Base-by-base conservation (phyloP, 23 tunicate species). In the Styela clava region DNA sequence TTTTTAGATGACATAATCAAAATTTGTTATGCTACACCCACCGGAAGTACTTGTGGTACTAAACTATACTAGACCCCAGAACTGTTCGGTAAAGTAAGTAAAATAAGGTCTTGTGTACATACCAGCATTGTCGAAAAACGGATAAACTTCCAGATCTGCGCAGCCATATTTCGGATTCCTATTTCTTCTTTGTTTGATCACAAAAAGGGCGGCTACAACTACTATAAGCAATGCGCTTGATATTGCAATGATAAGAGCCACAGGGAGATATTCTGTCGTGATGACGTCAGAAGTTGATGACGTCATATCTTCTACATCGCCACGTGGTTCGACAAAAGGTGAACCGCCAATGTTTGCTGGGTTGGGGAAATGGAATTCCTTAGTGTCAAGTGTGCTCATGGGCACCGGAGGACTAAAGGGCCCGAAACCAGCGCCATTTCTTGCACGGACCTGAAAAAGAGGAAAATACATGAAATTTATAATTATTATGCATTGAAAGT, bases 401-500 rank as follows among this genome's bases (percentile, higher is more conserved):
- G 86, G 51, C 16, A 84, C 68, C 26, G 86, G 36, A 19, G 63
- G 52, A 52, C 94, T 84, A 72, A 29, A 93, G 1, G 98, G 98
- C 2, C 98, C 94, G 73, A 52, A 88, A 1, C 98, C 98, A 26
- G 94, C 89, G 34, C 61, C 62, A 44, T 91, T 93, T 16, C 86
- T 85, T n/a, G 98, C 98, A 9, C 98, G 94, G 2, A 93, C 94
- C 98, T 93, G 36, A 67, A 78, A 18, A 20, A 56, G 63, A 56
- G 20, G 20, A 20, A 56, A 31, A 68, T 16, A 24, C 9, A 31
- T 24, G 73, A 68, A 21, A 18, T 16, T 68, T 68, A 16, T 24
- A 68, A 31, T 68, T 61, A 61, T 19, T 61, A 19, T 61, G 64
- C 64, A 19, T 21, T 61, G 21, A 61, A 61, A 61, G n/a, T n/a